A percentile compares a stretch with the other conserved stretches of the same genome.
Evolutionary conservation across 2,797 vertebrate species (phyloP).

Genomic region (Gouania willdenowi): DNA sequence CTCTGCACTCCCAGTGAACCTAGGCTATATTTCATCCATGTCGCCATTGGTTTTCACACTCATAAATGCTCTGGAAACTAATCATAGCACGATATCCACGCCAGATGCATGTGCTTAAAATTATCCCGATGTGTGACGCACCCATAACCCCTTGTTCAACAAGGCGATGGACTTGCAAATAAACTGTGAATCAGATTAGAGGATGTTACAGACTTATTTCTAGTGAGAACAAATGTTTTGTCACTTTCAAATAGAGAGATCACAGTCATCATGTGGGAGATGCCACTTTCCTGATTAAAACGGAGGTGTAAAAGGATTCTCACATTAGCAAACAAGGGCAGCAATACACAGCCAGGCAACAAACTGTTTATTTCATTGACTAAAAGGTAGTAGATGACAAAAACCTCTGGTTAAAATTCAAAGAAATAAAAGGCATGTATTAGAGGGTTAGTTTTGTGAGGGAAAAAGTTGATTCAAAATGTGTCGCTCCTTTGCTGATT

Average conservation of each 20-base stretch:
- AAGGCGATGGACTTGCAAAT: conserved; percentile 66
- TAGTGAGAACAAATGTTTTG: conserved; percentile 66
- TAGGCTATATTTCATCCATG: conserved; percentile 92
- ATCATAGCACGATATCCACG: conserved; percentile 78
- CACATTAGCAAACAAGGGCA: not conserved
- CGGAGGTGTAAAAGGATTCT: conserved; percentile 4
- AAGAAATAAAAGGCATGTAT: too few relatives aligned
- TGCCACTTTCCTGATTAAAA: conserved; percentile 3
- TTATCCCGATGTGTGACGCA: conserved; percentile 64
- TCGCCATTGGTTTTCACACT: conserved; percentile 83
- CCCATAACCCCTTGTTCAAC: conserved; percentile 55
- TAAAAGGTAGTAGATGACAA: not conserved
- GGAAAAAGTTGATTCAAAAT: too few relatives aligned
- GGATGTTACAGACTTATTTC: conserved; percentile 64
- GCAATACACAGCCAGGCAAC: not conserved
- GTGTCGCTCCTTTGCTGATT: too few relatives aligned
- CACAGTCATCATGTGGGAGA: conserved; percentile 30
- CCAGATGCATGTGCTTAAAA: conserved; percentile 83
- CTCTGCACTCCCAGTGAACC: conserved; percentile 92
- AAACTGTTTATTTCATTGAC: not conserved
- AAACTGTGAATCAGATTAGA: conserved; percentile 65
- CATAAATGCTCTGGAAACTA: conserved; percentile 82
- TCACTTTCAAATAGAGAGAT: conserved; percentile 66
- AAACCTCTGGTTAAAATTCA: too few relatives aligned
- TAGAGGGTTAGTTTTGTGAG: too few relatives aligned